phyloP scores from a whole-genome alignment of 2,113 vertebrate species.

The Callaeas wilsoni region DNA sequence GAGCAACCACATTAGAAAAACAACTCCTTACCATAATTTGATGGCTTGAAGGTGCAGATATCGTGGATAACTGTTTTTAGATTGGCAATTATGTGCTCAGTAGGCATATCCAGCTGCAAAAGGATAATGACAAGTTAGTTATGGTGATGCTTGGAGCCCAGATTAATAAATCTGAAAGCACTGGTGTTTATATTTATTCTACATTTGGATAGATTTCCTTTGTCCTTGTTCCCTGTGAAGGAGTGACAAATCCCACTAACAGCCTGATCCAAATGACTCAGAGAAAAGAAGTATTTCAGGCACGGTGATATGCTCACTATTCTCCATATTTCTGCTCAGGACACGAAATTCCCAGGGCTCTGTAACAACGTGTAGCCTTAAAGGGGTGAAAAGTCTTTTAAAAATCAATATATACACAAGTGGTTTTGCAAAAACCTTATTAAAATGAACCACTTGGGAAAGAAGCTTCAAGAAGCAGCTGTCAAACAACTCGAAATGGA shows the following conservation, averaged over 20 bases:
- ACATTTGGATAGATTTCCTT: background rate
- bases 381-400: background rate
- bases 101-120: constrained; percentile 87
- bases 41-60: constrained; percentile 79
- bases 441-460: background rate
- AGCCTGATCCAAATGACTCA: background rate
- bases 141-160: background rate
- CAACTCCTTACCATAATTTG: constrained; percentile 70
- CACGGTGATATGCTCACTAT: rapidly evolving
- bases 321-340: background rate
- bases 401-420: background rate
- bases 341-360: rapidly evolving
- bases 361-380: background rate
- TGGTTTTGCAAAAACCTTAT: background rate
- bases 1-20: background rate
- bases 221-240: background rate
- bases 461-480: background rate
- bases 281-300: background rate
- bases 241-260: background rate
- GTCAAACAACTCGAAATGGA: background rate
- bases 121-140: background rate
- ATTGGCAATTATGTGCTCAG: constrained; percentile 83
- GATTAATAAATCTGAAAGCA: background rate
- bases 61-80: constrained; percentile 77
- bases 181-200: background rate